Base-by-base conservation (phyloP, 2,113 vertebrate species). In the Patagioenas fasciata region DNA sequence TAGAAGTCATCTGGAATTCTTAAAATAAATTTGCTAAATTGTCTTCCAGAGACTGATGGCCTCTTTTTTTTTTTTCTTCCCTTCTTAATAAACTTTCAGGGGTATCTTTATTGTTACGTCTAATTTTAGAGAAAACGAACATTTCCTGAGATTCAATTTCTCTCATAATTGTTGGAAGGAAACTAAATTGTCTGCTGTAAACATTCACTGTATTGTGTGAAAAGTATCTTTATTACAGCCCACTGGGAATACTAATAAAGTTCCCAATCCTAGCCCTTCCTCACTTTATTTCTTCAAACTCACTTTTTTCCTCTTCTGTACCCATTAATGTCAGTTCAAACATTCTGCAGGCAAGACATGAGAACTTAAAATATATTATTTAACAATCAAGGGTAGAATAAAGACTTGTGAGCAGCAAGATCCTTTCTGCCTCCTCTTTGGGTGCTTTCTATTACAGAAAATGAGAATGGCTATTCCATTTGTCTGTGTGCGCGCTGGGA, bases 121-220 rank as follows among this genome's bases (percentile, higher is more conserved):
- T 98, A 98, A 98, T 98, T 98, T 98, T 98, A 98, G 98, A 98
- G 93, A 99, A 99, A 99, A 98, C 83, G 74, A 99, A 99, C 98
- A 98, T 98, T 99, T 99, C 99, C 99, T 99, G 99, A 99, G 98
- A 99, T 99, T 99, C 99, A 99, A 99, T 98, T 99, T 98, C 98
- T 98, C 98, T 98, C 98, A 99, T 99, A 99, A 99, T 99, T 99
- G 99, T 99, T 99, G 99, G 99, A 99, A 99, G 99, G 99, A 99
- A 99, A 98, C 99, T 97, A 98, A 98, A 98, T 98, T 98, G 98
- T 98, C 98, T 97, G 98, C 97, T 98, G 98, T 99, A 99, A 99
- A 99, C 99, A 99, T 97, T 95, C 96, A 93, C 91, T 96, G 97
- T 97, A 98, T 98, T 99, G 99, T 99, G 98, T 97, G 97, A 98